These are phyloP conservation scores for Pimephales promelas DNA, from an alignment of 2,113 vertebrate genomes.

Conservation along the genomic window DNA sequence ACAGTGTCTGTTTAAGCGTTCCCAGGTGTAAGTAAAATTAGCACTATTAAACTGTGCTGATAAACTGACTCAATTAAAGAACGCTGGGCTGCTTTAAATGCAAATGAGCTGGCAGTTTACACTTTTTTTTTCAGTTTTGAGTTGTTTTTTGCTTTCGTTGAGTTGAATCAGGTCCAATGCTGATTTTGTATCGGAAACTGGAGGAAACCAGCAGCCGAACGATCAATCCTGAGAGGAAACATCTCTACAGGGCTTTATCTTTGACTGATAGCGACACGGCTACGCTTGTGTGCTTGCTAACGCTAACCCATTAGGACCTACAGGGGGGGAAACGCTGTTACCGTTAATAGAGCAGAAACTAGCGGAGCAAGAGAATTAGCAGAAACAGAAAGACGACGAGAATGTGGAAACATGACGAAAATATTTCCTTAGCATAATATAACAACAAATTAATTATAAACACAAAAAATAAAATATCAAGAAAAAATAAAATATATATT, in stretches of 20 bases:
- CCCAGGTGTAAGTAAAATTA: neutral
- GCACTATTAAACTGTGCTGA: slow-evolving; percentile 2
- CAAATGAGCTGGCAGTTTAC: slow-evolving; percentile 12
- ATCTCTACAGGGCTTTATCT: slow-evolving; percentile 56
- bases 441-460: too few species aligned
- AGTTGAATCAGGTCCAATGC: slow-evolving; percentile 54
- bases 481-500: too few species aligned
- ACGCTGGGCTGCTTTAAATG: neutral
- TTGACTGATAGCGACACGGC: slow-evolving; percentile 61
- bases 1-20: neutral
- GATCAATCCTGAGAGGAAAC: too few species aligned
- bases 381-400: neutral
- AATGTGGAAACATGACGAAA: too few species aligned
- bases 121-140: neutral
- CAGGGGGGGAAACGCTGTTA: neutral
- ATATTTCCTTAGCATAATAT: too few species aligned
- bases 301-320: slow-evolving; percentile 68
- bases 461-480: too few species aligned
- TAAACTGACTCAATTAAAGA: neutral
- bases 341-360: slow-evolving; percentile 24
- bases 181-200: slow-evolving; percentile 46
- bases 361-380: neutral
- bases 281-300: too few species aligned
- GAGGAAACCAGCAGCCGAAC: slow-evolving; percentile 47
- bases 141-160: slow-evolving; percentile 11